Percentiles rank a stretch among this genome's conserved stretches.
Evolutionary conservation across 30 jellyfish, hydroid and myxozoan species (phyloP).

Genomic region (Pseudorhiza aurosa): DNA sequence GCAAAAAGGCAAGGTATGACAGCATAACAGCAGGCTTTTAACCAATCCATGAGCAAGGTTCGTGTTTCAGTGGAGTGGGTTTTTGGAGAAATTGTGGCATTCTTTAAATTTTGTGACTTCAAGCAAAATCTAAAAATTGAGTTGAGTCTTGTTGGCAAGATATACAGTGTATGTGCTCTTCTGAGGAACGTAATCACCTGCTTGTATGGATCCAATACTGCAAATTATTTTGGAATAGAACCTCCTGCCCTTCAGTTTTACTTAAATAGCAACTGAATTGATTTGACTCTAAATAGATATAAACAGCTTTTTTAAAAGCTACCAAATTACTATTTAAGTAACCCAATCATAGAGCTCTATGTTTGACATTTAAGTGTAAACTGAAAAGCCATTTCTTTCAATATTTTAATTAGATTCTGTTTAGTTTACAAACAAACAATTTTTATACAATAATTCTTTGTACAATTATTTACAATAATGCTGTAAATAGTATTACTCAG

Average conservation of each 20-base stretch:
- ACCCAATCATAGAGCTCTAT: too few species aligned
- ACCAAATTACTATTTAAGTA: too few species aligned
- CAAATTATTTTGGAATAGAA: slow-evolving; percentile 54
- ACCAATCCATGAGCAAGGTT: slow-evolving; percentile 70
- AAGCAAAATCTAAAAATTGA: slow-evolving; percentile 66
- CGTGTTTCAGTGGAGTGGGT: slow-evolving; percentile 83
- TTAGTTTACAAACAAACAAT: too few species aligned
- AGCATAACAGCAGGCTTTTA: slow-evolving; percentile 53
- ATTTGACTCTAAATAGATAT: too few species aligned
- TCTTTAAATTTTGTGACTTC: slow-evolving; percentile 65
- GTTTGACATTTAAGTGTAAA: too few species aligned
- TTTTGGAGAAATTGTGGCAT: slow-evolving; percentile 71
- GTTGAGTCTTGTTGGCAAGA: slow-evolving; percentile 67
- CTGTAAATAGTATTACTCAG: too few species aligned
- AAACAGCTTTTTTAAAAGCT: too few species aligned
- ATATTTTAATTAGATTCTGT: too few species aligned
- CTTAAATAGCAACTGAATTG: too few species aligned
- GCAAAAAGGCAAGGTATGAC: slow-evolving; percentile 30
- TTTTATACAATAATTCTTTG: too few species aligned
- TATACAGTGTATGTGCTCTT: slow-evolving; percentile 65
- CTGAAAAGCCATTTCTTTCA: too few species aligned
- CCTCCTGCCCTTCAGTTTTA: slow-evolving; percentile 69
- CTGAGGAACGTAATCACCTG: slow-evolving; percentile 72
- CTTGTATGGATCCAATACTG: slow-evolving; percentile 68
- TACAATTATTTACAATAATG: too few species aligned